Percentiles rank a stretch among this genome's conserved stretches.
These are phyloP conservation scores for Neoascia interrupta DNA, from an alignment of 2,888 invertebrate species.

Conservation along the genomic window DNA sequence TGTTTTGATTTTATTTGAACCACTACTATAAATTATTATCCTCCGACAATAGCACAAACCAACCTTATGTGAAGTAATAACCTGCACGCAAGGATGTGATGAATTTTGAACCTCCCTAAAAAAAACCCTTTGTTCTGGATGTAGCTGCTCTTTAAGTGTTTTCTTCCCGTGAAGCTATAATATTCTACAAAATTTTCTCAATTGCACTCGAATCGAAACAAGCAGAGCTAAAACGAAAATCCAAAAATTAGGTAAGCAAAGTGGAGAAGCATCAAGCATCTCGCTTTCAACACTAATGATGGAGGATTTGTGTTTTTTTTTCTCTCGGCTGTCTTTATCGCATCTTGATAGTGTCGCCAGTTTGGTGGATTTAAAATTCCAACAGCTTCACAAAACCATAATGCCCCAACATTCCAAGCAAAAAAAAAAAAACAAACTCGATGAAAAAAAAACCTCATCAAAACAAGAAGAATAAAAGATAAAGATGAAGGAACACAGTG, in stretches of 20 bases:
- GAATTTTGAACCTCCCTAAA: too few relatives aligned
- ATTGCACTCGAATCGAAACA: too few relatives aligned
- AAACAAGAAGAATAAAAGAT: not conserved
- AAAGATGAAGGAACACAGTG: slow-evolving; percentile 2
- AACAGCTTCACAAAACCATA: slow-evolving; percentile 35
- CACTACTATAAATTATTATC: too few relatives aligned
- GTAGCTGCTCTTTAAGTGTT: too few relatives aligned
- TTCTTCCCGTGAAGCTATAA: too few relatives aligned
- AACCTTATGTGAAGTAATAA: too few relatives aligned
- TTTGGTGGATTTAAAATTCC: slow-evolving; percentile 44
- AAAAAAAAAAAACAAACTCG: slow-evolving; percentile 3
- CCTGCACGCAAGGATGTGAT: too few relatives aligned
- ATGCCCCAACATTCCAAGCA: slow-evolving; percentile 25
- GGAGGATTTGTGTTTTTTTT: slow-evolving; percentile 17
- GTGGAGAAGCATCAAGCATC: slow-evolving; percentile 42
- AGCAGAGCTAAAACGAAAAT: too few relatives aligned
- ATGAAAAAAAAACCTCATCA: slow-evolving; percentile 11
- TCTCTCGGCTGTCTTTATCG: slow-evolving; percentile 12
- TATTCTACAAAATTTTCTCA: too few relatives aligned
- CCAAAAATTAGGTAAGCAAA: slow-evolving; percentile 38
- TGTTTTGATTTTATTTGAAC: too few relatives aligned
- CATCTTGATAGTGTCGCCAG: slow-evolving; percentile 52
- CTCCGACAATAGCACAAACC: too few relatives aligned
- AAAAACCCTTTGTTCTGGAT: too few relatives aligned
- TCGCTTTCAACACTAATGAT: slow-evolving; percentile 45